phyloP scores from a whole-genome alignment of 2,888 invertebrate species.

The Cataglyphis albicans region DNA sequence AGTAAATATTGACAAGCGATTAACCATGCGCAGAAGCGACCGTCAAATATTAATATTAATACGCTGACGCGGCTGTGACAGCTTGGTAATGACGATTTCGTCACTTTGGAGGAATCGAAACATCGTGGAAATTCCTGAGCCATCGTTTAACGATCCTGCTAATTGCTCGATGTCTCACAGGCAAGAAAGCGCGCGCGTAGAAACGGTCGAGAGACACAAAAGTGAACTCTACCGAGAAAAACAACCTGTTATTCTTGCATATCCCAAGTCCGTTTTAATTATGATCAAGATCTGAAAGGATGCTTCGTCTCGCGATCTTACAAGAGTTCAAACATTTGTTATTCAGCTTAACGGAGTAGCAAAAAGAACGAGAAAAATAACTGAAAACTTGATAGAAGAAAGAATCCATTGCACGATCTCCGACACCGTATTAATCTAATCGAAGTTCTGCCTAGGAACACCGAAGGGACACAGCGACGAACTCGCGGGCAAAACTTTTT shows the following conservation, averaged over 20 bases:
- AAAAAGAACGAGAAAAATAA: conserved; percentile 18
- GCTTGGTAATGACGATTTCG: conserved; percentile 59
- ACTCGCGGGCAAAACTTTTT: conserved; percentile 23
- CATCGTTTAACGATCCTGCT: conserved; percentile 31
- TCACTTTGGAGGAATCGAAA: neutral
- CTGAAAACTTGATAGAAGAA: conserved; percentile 2
- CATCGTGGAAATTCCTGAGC: neutral
- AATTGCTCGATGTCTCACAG: conserved; percentile 22
- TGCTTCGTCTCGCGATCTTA: neutral
- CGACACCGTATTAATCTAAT: conserved; percentile 56
- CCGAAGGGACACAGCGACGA: conserved; percentile 26
- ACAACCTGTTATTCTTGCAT: conserved; percentile 16
- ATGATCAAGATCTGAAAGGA: conserved; percentile 9
- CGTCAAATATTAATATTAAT: conserved; percentile 70
- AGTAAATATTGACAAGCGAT: conserved; percentile 70
- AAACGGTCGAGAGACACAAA: neutral
- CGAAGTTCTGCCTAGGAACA: conserved; percentile 33
- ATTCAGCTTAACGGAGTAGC: conserved; percentile 3
- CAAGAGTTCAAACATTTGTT: conserved; percentile 26
- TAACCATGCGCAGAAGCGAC: conserved; percentile 31
- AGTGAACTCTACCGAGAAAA: neutral
- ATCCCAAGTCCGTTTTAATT: conserved; percentile 9
- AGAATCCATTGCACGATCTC: conserved; percentile 13
- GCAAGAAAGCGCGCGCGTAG: neutral
- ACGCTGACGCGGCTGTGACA: conserved; percentile 48